Base-by-base conservation (phyloP, 2,888 invertebrate species). In the Drosophila kuntzei region DNA sequence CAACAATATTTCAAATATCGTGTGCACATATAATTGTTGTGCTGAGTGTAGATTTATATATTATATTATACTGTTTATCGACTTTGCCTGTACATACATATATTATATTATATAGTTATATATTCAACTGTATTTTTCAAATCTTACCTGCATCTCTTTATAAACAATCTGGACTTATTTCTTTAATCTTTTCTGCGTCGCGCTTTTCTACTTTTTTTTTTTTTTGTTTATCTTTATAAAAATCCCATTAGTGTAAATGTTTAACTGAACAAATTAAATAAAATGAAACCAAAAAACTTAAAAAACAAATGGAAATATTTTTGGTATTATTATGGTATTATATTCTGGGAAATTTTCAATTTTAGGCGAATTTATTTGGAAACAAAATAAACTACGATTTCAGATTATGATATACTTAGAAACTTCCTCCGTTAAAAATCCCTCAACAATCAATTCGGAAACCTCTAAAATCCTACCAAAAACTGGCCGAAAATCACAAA, bases 271-370 rank as follows among this genome's bases (percentile, higher is more conserved):
- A 53, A 69, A 60, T 69, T 25, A 1, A 73, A 73, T 66, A 60
- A 71, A 71, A 29, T 44, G 8, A 66, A 72, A 71, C 66, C 55
- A 71, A 71, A 71, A 54, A 51, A 14, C 14, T n/a, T 12, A 25
- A 9, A 11, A 37, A 4, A 49, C 20, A 29, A 1, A 25, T 9
- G 6, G 4, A 16, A 25, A 27, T 27, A 27, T 27, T 2, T 27
- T 9, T 27, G n/a, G n/a, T 9, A 3, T 27, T 9, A 0, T 2
- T 8, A 27, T 27, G 27, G 25, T 8, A 27, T 27, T 27, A 2
- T 27, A 27, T 8, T 7, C 8, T 7, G 25, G 8, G 27, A 27
- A 8, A n/a, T n/a, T n/a, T n/a, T n/a, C n/a, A n/a, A n/a, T n/a
- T n/a, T n/a, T n/a, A n/a, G n/a, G n/a, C n/a, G n/a, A n/a, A n/a